These are phyloP conservation scores for Carterocephalus palaemon DNA, from an alignment of 2,888 invertebrate genomes.

Conservation along the genomic window DNA sequence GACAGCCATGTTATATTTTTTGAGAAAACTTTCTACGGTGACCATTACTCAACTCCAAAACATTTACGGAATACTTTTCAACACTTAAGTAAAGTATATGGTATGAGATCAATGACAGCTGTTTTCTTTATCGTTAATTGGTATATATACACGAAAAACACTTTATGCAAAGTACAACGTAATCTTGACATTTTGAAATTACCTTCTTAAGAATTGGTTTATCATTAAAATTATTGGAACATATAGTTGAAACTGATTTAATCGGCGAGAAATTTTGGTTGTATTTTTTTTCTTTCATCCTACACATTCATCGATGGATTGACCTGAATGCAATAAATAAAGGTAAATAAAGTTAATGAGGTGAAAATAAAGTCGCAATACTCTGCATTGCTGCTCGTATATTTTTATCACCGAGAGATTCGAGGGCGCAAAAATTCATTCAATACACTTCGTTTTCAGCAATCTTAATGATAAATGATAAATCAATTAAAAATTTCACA, in stretches of 20 bases:
- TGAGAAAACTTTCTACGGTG: too few relatives aligned
- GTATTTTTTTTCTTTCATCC: conserved; percentile 52
- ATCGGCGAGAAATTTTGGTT: conserved; percentile 60
- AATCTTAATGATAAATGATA: conserved; percentile 24
- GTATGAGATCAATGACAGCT: conserved; percentile 20
- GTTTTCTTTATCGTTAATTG: conserved; percentile 21
- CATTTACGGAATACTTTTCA: conserved; percentile 1
- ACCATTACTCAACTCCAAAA: too few relatives aligned
- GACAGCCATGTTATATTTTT: too few relatives aligned
- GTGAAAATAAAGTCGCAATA: conserved; percentile 50
- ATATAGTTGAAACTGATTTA: conserved; percentile 54
- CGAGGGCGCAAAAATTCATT: conserved; percentile 5
- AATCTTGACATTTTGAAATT: conserved; percentile 28
- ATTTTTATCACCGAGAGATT: conserved; percentile 7
- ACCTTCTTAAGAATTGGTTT: conserved; percentile 33
- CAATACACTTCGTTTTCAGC: conserved; percentile 19
- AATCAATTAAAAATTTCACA: conserved; percentile 24
- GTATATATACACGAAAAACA: conserved; percentile 10
- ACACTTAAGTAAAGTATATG: conserved; percentile 5
- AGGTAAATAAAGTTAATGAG: conserved; percentile 70
- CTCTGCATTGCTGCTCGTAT: conserved; percentile 15
- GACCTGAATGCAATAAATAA: conserved; percentile 51
- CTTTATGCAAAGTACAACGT: conserved; percentile 20
- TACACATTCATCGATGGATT: conserved; percentile 63
- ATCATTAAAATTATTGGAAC: conserved; percentile 42